Percentiles rank a stretch among this genome's conserved stretches.
These are phyloP conservation scores for Colaptes auratus DNA, from an alignment of 2,113 vertebrate species.

Conservation along the genomic window DNA sequence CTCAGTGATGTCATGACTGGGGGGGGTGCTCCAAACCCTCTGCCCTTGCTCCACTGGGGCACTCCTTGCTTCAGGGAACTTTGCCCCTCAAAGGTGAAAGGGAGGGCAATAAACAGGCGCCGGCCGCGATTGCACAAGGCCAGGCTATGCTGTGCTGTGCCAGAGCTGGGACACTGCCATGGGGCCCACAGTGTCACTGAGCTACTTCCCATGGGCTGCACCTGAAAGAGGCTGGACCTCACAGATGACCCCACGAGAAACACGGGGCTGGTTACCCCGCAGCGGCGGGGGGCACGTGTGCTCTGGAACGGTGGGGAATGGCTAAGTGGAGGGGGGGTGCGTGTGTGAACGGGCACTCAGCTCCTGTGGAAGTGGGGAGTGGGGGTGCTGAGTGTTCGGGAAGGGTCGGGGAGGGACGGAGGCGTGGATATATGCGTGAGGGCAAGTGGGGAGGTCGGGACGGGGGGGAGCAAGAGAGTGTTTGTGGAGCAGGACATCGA, in stretches of 20 bases:
- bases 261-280: not conserved
- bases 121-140: not conserved
- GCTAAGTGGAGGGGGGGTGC: too few species aligned
- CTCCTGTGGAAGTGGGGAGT: not conserved
- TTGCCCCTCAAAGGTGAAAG: not conserved
- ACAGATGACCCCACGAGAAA: not conserved
- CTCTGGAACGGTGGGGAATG: accelerated
- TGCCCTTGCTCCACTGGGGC: accelerated
- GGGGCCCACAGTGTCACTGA: not conserved
- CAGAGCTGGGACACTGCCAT: not conserved
- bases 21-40: not conserved
- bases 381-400: too few species aligned
- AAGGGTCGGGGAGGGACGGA: not conserved
- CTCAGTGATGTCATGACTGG: accelerated
- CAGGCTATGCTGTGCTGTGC: not conserved
- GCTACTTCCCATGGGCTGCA: not conserved
- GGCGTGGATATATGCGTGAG: accelerated
- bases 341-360: not conserved
- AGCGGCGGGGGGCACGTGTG: not conserved
- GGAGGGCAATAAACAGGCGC: not conserved
- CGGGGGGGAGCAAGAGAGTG: not conserved
- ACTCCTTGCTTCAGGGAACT: not conserved
- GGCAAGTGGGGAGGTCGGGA: too few species aligned
- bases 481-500: too few species aligned
- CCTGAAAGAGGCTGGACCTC: not conserved